Conservation (phyloP, 2,888 invertebrate genomes). For the Agrochola lychnidis region DNA sequence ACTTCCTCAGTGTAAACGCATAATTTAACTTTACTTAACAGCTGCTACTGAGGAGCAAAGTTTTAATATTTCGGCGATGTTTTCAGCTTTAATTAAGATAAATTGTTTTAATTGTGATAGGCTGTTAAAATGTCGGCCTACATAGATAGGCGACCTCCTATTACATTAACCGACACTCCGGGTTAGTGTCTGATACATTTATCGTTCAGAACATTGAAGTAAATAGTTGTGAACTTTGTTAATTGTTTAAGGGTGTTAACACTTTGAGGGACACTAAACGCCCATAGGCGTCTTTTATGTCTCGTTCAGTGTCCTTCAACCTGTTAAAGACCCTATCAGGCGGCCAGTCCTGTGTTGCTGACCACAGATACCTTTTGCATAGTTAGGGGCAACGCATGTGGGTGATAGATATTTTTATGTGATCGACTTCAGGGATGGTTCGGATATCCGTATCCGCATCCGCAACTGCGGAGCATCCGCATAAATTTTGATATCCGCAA, state of each 20-base stretch:
- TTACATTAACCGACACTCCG: conserved; percentile 25
- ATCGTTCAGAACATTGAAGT: conserved; percentile 24
- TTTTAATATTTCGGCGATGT: conserved; percentile 41
- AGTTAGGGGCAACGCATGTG: not conserved
- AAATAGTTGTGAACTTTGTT: conserved; percentile 36
- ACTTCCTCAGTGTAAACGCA: not conserved
- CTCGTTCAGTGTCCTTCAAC: too few relatives aligned
- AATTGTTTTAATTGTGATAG: conserved; percentile 42
- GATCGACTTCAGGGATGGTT: too few relatives aligned
- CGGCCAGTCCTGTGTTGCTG: not conserved
- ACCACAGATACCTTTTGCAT: not conserved
- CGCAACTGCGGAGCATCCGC: too few relatives aligned
- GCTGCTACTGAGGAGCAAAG: conserved; percentile 26
- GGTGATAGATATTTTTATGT: conserved; percentile 6
- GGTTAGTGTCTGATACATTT: conserved; percentile 27
- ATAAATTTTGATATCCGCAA: too few relatives aligned
- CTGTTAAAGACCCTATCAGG: conserved; percentile 18
- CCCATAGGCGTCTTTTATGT: too few relatives aligned
- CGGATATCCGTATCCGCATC: too few relatives aligned
- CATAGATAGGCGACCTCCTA: conserved; percentile 4
- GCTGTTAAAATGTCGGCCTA: conserved; percentile 19
- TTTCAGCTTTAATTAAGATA: conserved; percentile 49
- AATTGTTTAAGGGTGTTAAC: conserved; percentile 19
- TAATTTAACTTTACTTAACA: conserved; percentile 33
- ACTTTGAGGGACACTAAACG: too few relatives aligned